These are phyloP conservation scores for Dipodomys ordii DNA, from an alignment of 2,113 vertebrate species.

Conservation along the genomic window DNA sequence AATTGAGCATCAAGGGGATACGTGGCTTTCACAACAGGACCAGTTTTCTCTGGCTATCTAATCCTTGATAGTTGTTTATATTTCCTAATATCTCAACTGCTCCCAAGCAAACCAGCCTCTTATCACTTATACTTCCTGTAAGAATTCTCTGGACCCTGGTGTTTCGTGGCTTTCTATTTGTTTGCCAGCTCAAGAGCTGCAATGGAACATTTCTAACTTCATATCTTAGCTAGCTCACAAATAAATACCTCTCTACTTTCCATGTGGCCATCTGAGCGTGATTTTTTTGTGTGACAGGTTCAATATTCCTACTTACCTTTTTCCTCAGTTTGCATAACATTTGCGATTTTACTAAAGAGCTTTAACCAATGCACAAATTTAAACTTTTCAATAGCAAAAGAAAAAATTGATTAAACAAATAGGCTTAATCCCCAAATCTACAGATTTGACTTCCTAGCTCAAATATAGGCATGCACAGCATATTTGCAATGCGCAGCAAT, in stretches of 20 bases:
- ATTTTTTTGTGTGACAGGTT: neutral
- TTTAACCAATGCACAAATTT: slow-evolving; percentile 61
- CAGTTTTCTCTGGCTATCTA: slow-evolving; percentile 57
- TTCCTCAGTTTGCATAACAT: slow-evolving; percentile 57
- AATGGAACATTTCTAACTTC: neutral
- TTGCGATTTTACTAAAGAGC: slow-evolving; percentile 61
- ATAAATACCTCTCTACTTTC: slow-evolving; percentile 15
- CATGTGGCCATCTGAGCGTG: neutral
- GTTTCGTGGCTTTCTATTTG: neutral
- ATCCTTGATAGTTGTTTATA: slow-evolving; percentile 53
- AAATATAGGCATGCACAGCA: neutral
- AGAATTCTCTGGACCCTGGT: neutral
- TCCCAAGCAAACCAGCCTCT: neutral
- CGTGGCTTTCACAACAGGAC: slow-evolving; percentile 1
- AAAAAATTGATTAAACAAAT: slow-evolving; percentile 41
- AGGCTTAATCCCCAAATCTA: neutral
- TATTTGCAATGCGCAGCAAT: neutral
- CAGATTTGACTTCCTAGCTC: neutral
- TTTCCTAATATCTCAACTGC: slow-evolving; percentile 60
- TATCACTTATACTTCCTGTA: neutral
- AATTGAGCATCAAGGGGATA: slow-evolving; percentile 37
- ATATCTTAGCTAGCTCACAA: neutral
- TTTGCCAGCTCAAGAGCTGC: neutral
- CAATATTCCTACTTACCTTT: neutral
- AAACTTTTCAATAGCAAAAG: slow-evolving; percentile 43